These are phyloP conservation scores for Mustela lutreola DNA, from an alignment of 2,113 vertebrate species.

Conservation along the genomic window DNA sequence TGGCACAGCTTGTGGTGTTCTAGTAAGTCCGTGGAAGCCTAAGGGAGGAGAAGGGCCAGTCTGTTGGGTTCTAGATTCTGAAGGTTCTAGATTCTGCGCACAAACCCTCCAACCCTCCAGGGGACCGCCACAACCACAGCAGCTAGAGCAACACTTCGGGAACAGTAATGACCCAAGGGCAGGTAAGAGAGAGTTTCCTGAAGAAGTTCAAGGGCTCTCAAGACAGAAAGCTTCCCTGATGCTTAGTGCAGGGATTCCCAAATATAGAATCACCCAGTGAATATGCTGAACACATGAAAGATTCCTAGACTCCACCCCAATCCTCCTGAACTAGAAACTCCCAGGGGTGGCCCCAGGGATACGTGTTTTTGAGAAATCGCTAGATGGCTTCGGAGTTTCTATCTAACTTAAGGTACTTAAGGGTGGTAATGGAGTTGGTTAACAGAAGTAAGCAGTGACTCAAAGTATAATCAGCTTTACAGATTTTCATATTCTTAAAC, in stretches of 20 bases:
- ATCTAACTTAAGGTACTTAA: neutral
- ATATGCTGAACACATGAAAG: neutral
- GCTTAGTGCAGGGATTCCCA: neutral
- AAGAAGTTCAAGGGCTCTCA: neutral
- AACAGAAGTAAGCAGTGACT: slow-evolving; percentile 19
- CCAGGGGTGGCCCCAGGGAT: neutral
- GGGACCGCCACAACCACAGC: neutral
- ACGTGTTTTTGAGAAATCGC: neutral
- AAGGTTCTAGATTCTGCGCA: neutral
- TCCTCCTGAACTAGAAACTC: neutral
- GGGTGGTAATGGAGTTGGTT: neutral
- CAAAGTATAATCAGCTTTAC: neutral
- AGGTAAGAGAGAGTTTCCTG: neutral
- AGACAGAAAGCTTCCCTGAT: neutral
- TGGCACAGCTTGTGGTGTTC: neutral
- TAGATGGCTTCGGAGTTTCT: slow-evolving; percentile 25
- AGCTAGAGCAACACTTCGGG: neutral
- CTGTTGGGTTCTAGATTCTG: neutral
- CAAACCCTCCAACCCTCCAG: neutral
- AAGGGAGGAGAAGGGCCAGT: neutral
- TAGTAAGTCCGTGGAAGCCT: neutral
- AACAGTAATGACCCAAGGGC: neutral
- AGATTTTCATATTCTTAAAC: slow-evolving; percentile 32
- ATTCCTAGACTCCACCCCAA: neutral
- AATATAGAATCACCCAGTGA: neutral